Evolutionary conservation across 2,888 invertebrate genomes (phyloP), one percentile per base, ranked within the genome.

Genomic region (Campopleginae sp.): DNA sequence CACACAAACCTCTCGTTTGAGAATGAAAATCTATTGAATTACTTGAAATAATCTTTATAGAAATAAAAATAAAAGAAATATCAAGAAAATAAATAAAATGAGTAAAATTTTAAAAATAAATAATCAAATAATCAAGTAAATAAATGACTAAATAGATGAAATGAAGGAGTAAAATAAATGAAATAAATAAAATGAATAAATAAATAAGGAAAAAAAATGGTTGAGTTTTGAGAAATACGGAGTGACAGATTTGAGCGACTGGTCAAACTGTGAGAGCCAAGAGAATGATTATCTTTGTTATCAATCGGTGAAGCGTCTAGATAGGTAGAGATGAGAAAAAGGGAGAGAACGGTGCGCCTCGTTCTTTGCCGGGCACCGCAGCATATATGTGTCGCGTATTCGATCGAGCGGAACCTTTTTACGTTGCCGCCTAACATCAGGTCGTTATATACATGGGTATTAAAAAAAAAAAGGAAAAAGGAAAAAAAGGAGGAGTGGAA

Each of bases 361-460:
- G n/a, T n/a, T 74, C 10, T 58, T n/a, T 44, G 14, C 14, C 68
- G 17, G 12, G 19, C 68, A 68, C 44, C 42, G 44, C 42, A 19
- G 44, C 42, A 19, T 46, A 63, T 75, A 44, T 58, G 48, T 70
- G 77, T 77, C 82, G 65, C 51, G 71, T 77, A 38, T 71, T 77
- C 77, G 70, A 65, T 61, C 75, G 70, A 81, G 61, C 46, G 65
- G 70, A 71, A 76, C 63, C 63, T 82, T 77, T 76, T 75, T 68
- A 71, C 76, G 46, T 51, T 71, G 76, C 76, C 76, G 76, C 70
- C 61, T 48, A 70, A 70, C 70, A 76, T 82, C 61, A 44, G 54
- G 19, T 44, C 66, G 65, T 68, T 75, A 75, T 74, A 44, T 61
- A 51, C 17, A 38, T 42, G 51, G 58, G 10, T 33, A 33, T 33